Base-by-base conservation (phyloP, 1,140 invertebrate genomes). In the Drosophila willistoni region DNA sequence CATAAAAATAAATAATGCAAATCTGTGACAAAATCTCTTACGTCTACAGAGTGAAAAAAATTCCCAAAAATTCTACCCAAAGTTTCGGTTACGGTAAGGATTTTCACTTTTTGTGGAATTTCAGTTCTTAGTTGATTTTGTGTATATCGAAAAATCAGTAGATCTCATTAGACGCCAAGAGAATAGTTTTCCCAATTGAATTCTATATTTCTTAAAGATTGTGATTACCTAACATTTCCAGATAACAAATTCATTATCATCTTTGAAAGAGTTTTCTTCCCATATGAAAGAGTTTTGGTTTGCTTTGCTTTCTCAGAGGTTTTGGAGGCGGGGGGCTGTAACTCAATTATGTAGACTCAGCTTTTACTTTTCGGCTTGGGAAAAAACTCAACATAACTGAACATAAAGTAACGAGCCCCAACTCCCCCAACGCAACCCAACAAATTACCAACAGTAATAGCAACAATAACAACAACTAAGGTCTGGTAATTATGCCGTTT, bases 341-440 rank as follows among this genome's bases (percentile, higher is more conserved):
- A 69, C 74, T 73, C 64, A 79, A 70, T 77, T 77, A 61, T 71
- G 71, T 73, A 68, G 60, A 57, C 7, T 64, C 62, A 73, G 81
- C 77, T 84, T 79, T 83, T 79, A 77, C 81, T 79, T 83, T 51
- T 51, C 17, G 57, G 73, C 75, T 67, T 81, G 75, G 79, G 79
- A 78, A 83, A 81, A 81, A 71, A 64, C 59, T 59, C 74, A 82
- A 82, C 81, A 72, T 81, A 82, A 74, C 74, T 75, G 77, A 81
- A 60, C 57, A 47, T 71, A 73, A 51, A 71, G 51, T 62, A 54
- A 29, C 7, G 14, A 29, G 39, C n/a, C 25, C 19, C 29, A 29
- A 29, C 36, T 36, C 9, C 36, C 9, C 64, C 64, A 6, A 7
- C 19, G 17, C 62, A 64, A n/a, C 29, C 34, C 47, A 59, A 68